Conservation (phyloP, 2,113 vertebrate species). For the Orcinus orca region DNA sequence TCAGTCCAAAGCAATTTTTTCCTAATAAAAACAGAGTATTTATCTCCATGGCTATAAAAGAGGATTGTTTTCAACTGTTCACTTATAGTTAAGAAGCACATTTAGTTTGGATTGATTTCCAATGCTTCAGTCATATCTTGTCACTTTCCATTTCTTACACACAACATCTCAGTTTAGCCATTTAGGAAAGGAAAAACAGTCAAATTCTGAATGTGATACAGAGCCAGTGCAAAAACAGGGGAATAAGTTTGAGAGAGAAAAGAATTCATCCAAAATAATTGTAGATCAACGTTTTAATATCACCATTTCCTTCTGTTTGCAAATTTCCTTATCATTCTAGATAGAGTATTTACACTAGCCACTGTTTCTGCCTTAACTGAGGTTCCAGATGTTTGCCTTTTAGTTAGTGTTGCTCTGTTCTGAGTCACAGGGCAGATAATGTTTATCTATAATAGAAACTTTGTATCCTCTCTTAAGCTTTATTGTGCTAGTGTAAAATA, state of each 20-base stretch:
- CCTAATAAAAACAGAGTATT: constrained; percentile 90
- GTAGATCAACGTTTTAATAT: constrained; percentile 4
- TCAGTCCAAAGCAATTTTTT: constrained; percentile 90
- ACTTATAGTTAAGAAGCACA: constrained; percentile 99
- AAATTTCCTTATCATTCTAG: neutral
- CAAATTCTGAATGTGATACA: constrained; percentile 70
- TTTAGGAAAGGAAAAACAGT: constrained; percentile 87
- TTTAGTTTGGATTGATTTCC: constrained; percentile 99
- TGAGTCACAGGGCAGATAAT: neutral
- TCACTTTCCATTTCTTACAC: constrained; percentile 98
- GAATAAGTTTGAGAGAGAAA: constrained; percentile 61
- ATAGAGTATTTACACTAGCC: neutral
- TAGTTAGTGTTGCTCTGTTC: neutral
- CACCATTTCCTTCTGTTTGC: neutral
- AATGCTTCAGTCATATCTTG: constrained; percentile 98
- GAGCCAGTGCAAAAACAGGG: constrained; percentile 44
- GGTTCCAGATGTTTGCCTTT: neutral
- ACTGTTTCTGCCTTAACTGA: neutral
- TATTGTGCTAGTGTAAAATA: constrained; percentile 35
- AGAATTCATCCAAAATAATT: constrained; percentile 7
- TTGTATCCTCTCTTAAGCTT: neutral
- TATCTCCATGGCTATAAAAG: constrained; percentile 89
- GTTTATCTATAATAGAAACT: neutral
- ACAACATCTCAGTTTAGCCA: constrained; percentile 96
- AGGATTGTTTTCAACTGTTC: constrained; percentile 96